These are phyloP conservation scores for Coremacera marginata DNA, from an alignment of 2,888 invertebrate species.

Conservation along the genomic window DNA sequence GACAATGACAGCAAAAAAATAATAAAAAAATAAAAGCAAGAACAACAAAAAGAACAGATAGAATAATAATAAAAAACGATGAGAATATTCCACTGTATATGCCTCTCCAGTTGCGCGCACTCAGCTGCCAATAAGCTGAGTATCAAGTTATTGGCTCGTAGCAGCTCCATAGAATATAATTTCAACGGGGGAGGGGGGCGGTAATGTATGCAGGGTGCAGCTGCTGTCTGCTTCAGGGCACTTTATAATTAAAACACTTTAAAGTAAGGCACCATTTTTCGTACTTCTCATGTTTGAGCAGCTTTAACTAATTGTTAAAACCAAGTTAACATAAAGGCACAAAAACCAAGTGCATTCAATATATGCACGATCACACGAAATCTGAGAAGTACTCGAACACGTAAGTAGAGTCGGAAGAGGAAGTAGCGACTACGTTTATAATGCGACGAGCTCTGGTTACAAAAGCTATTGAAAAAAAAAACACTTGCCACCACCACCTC, in stretches of 20 bases:
- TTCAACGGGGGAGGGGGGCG: too few species aligned
- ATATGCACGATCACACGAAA: not conserved
- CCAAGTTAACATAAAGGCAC: not conserved
- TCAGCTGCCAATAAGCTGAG: too few species aligned
- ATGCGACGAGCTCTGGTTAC: constrained; percentile 26
- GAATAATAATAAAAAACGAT: not conserved
- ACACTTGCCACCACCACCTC: not conserved
- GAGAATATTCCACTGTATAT: too few species aligned
- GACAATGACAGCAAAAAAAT: not conserved
- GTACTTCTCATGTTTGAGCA: not conserved
- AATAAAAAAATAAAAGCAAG: not conserved
- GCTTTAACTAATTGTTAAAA: too few species aligned
- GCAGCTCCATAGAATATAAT: not conserved
- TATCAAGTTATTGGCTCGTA: not conserved
- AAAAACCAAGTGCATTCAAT: not conserved
- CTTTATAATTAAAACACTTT: not conserved
- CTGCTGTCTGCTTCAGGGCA: not conserved
- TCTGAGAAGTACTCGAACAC: not conserved
- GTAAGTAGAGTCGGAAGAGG: constrained; percentile 19
- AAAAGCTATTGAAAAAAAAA: constrained; percentile 17
- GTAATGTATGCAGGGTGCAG: not conserved
- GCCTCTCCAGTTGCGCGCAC: too few species aligned
- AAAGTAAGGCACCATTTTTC: not conserved
- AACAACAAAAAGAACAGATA: not conserved
- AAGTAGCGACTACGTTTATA: not conserved